phyloP scores from a whole-genome alignment of 2,797 vertebrate species.

The Carcharodon carcharias region DNA sequence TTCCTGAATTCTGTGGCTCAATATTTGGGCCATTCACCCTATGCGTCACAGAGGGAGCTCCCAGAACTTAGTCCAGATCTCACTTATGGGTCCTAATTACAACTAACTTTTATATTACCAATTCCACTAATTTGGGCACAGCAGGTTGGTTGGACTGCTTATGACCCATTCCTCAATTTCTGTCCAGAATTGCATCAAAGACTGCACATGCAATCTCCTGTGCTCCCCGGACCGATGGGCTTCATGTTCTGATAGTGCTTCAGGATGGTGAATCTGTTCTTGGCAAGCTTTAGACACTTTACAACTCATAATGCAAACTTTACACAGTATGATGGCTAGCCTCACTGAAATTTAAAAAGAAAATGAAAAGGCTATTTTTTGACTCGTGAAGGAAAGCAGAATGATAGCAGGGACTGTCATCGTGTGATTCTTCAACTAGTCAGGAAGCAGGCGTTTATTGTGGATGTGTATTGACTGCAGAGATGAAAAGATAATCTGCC shows the following conservation, averaged over 20 bases:
- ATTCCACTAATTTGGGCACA: neutral
- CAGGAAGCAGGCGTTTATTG: neutral
- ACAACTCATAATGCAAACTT: neutral
- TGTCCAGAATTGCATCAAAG: neutral
- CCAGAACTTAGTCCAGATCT: neutral
- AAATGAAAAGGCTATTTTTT: neutral
- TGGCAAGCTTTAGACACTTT: neutral
- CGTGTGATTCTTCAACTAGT: neutral
- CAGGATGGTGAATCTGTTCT: neutral
- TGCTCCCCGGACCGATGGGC: too few relatives aligned
- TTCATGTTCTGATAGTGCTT: too few relatives aligned
- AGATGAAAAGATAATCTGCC: neutral
- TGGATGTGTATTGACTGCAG: neutral
- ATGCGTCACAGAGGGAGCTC: neutral
- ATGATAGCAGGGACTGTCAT: neutral
- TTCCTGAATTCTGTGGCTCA: neutral
- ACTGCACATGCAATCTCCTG: too few relatives aligned
- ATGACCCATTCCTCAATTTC: neutral
- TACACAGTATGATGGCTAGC: neutral
- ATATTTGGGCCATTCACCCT: neutral
- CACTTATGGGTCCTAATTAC: neutral
- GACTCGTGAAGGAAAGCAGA: neutral
- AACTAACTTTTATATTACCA: neutral
- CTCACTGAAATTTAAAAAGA: neutral
- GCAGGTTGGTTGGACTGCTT: neutral